Conservation (phyloP, 2,113 vertebrate species). For the Phoenicopterus ruber region DNA sequence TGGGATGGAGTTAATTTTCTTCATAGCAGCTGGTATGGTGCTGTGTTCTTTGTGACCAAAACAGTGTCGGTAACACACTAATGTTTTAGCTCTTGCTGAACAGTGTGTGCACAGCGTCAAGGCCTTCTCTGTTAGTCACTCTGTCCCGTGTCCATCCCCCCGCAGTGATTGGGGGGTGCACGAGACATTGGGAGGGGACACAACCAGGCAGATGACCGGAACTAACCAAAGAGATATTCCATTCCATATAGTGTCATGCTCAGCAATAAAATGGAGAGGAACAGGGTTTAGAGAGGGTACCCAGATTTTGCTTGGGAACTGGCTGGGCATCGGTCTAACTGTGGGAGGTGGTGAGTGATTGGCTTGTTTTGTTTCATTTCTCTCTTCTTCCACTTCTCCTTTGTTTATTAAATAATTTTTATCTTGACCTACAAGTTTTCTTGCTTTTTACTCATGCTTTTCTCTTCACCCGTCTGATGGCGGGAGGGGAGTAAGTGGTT, state of each 20-base stretch:
- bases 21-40: not conserved
- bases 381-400: not conserved
- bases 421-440: not conserved
- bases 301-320: not conserved
- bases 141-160: not conserved
- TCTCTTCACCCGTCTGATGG: rapidly evolving
- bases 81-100: not conserved
- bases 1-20: not conserved
- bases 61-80: not conserved
- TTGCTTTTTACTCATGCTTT: not conserved
- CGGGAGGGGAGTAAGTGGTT: rapidly evolving
- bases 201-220: not conserved
- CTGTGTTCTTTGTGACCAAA: not conserved
- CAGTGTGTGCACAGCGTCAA: not conserved
- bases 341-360: not conserved
- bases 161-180: not conserved
- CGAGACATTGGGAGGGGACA: rapidly evolving
- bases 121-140: not conserved
- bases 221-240: not conserved
- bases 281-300: not conserved
- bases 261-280: not conserved
- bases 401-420: not conserved
- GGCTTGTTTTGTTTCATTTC: not conserved
- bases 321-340: rapidly evolving
- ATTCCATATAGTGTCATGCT: not conserved